Percentiles rank a stretch among this genome's conserved stretches.
Evolutionary conservation across 1,140 invertebrate species (phyloP).

Genomic region (Anoplolepis gracilipes): DNA sequence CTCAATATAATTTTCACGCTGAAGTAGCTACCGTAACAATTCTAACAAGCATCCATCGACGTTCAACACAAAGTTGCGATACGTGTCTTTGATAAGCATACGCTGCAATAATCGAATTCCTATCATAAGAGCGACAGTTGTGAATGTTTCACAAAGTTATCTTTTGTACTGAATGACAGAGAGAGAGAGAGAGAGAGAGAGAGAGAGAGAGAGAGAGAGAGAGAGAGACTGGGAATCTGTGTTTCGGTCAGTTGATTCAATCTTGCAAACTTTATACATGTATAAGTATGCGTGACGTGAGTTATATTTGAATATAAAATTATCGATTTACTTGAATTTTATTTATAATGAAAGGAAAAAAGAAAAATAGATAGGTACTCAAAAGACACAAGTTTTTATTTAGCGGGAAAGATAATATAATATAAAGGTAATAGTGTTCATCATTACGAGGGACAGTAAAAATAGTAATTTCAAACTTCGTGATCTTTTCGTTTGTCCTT

Average conservation of each 20-base stretch:
- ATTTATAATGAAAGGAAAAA: not conserved
- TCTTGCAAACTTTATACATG: conserved; percentile 20
- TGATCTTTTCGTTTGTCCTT: conserved; percentile 11
- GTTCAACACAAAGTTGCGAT: conserved; percentile 22
- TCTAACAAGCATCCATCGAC: conserved; percentile 18
- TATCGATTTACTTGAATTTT: conserved; percentile 10
- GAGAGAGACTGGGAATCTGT: not conserved
- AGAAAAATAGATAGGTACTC: too few species aligned
- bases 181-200: not conserved
- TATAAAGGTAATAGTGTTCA: too few species aligned
- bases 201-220: not conserved
- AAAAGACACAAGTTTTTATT: not conserved
- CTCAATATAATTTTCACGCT: conserved; percentile 12
- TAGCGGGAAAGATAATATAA: not conserved
- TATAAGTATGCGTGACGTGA: not conserved
- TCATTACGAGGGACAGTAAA: not conserved
- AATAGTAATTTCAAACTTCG: not conserved
- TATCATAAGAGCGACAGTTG: not conserved
- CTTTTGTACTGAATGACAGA: conserved; percentile 1
- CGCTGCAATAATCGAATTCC: conserved; percentile 34
- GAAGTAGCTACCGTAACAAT: not conserved
- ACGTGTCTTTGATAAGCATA: not conserved
- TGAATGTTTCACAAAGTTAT: conserved; percentile 12
- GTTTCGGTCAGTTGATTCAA: conserved; percentile 5
- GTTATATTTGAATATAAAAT: conserved; percentile 6